Evolutionary conservation across 2,888 invertebrate species (phyloP).

Genomic region (Agrochola circellaris): DNA sequence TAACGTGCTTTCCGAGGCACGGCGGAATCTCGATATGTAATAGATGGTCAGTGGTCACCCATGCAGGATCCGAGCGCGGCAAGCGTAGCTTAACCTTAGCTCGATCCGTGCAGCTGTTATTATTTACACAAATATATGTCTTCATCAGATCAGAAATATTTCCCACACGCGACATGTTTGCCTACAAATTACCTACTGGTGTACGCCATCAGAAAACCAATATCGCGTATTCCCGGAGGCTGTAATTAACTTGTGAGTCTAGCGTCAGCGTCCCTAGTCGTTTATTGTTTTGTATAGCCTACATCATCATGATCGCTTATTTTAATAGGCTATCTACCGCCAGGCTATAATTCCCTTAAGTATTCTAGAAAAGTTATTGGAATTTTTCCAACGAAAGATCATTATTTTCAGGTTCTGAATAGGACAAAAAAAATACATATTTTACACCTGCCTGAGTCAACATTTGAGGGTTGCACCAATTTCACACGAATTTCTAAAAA

Average conservation of each 20-base stretch:
- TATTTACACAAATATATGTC: constrained; percentile 22
- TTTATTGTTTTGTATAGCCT: constrained; percentile 54
- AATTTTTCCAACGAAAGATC: neutral
- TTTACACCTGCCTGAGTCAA: constrained; percentile 1
- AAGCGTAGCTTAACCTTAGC: neutral
- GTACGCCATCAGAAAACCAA: constrained; percentile 70
- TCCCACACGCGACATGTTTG: constrained; percentile 41
- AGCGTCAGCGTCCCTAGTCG: constrained; percentile 49
- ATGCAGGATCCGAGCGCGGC: neutral
- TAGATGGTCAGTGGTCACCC: neutral
- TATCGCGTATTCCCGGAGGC: constrained; percentile 63
- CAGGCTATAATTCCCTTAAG: constrained; percentile 1
- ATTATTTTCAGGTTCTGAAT: neutral
- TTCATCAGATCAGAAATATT: constrained; percentile 33
- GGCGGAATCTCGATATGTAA: neutral
- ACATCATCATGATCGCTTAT: constrained; percentile 35
- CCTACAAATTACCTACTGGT: constrained; percentile 55
- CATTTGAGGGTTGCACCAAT: constrained; percentile 32
- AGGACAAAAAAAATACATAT: neutral
- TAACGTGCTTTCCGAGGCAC: neutral
- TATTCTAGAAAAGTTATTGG: neutral
- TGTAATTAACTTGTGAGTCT: constrained; percentile 65
- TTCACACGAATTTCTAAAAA: constrained; percentile 40
- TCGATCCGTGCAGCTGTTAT: neutral
- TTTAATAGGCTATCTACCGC: constrained; percentile 51